Percentiles rank a stretch among this genome's conserved stretches.
These are phyloP conservation scores for Pithys albifrons DNA, from an alignment of 2,113 vertebrate species.

Conservation along the genomic window DNA sequence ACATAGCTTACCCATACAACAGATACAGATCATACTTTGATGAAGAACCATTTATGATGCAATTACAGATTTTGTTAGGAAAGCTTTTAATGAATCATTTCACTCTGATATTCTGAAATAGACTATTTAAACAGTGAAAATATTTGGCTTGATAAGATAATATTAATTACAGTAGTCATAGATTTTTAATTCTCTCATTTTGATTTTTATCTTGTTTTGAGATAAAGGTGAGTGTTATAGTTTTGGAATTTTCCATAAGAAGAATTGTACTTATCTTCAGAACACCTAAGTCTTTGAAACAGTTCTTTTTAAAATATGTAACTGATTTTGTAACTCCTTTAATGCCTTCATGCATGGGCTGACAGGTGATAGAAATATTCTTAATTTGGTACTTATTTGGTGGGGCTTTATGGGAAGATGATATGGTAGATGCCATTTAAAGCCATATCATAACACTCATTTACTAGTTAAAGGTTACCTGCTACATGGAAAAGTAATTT, in stretches of 20 bases:
- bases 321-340: neutral
- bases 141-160: neutral
- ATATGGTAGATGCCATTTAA: neutral
- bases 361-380: neutral
- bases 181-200: neutral
- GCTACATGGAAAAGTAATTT: neutral
- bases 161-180: neutral
- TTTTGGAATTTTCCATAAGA: neutral
- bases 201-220: neutral
- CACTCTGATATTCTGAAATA: neutral
- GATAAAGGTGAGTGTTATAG: neutral
- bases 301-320: neutral
- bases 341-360: neutral
- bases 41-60: neutral
- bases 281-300: neutral
- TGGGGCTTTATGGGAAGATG: neutral
- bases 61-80: neutral
- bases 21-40: neutral
- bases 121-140: neutral
- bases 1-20: neutral
- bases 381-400: slow-evolving; percentile 3
- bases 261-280: neutral
- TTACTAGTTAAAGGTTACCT: slow-evolving; percentile 7
- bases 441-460: neutral
- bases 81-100: neutral